phyloP scores from a whole-genome alignment of 2,113 vertebrate genomes.

The Lates calcarifer region DNA sequence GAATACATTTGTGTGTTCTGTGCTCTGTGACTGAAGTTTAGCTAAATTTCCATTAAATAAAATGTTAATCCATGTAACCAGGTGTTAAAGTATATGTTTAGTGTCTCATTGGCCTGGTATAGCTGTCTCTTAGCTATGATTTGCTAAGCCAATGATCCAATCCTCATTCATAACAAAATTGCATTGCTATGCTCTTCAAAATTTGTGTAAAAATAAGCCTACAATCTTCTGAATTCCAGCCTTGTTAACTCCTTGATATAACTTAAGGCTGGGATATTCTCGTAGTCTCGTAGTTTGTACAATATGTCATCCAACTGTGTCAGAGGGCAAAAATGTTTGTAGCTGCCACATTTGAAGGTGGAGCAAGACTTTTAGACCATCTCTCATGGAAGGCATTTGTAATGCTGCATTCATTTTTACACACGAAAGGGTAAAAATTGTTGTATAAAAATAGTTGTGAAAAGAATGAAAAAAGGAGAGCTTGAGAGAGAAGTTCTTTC shows the following conservation, averaged over 20 bases:
- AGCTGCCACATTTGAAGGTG: not conserved
- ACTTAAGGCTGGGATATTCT: not conserved
- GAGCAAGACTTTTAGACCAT: not conserved
- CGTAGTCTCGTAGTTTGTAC: not conserved
- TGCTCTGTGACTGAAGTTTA: not conserved
- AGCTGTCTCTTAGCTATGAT: conserved; percentile 6
- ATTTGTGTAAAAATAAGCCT: not conserved
- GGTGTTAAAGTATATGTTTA: conserved; percentile 11
- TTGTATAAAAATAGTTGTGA: conserved; percentile 11
- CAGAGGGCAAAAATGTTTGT: not conserved
- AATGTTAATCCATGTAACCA: not conserved
- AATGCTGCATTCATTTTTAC: not conserved
- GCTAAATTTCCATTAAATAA: not conserved
- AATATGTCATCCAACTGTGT: not conserved
- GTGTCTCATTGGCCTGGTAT: not conserved
- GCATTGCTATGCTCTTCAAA: not conserved
- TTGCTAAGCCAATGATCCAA: not conserved
- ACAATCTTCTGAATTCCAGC: not conserved
- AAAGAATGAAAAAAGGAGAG: conserved; percentile 3
- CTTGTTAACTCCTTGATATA: not conserved
- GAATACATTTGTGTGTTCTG: conserved; percentile 1
- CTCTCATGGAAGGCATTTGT: conserved; percentile 23
- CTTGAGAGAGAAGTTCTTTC: conserved; percentile 8
- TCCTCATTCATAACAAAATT: not conserved
- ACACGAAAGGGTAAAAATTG: not conserved